Percentiles rank a stretch among this genome's conserved stretches.
phyloP scores from a whole-genome alignment of 2,888 invertebrate species.

The Aquatica leii region DNA sequence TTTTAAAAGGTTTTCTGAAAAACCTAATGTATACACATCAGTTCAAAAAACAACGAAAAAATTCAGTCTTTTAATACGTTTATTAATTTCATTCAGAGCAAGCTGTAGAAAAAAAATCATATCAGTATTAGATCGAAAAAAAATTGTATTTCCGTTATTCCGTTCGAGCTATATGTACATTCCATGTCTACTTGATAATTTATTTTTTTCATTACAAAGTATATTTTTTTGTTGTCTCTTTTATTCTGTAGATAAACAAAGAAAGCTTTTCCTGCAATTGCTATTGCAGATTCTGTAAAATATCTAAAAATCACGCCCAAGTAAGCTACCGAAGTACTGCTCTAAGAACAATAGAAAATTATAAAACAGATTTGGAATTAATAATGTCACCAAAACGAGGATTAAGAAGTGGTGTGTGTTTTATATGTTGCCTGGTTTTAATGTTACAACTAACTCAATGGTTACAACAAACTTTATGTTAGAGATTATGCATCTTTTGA shows the following conservation, averaged over 20 bases:
- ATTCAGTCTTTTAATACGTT: too few relatives aligned
- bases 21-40: too few relatives aligned
- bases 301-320: slow-evolving; percentile 29
- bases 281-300: slow-evolving; percentile 47
- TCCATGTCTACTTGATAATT: slow-evolving; percentile 37
- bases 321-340: not conserved
- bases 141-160: slow-evolving; percentile 37
- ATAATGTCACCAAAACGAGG: not conserved
- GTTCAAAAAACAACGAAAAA: too few relatives aligned
- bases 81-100: too few relatives aligned
- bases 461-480: slow-evolving; percentile 40
- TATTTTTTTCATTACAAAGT: slow-evolving; percentile 31
- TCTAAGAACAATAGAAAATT: slow-evolving; percentile 10
- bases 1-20: too few relatives aligned
- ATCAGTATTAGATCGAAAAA: too few relatives aligned
- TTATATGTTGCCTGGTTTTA: slow-evolving; percentile 42
- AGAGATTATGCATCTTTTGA: slow-evolving; percentile 46
- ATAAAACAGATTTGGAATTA: slow-evolving; percentile 12
- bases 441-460: too few relatives aligned
- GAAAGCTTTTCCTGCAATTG: slow-evolving; percentile 46
- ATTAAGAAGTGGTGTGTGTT: slow-evolving; percentile 41
- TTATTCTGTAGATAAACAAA: slow-evolving; percentile 44
- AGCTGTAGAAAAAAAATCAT: too few relatives aligned
- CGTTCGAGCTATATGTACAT: slow-evolving; percentile 43
- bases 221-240: slow-evolving; percentile 44